Base-by-base conservation (phyloP, 2,888 invertebrate species). In the Ecdyonurus torrentis region DNA sequence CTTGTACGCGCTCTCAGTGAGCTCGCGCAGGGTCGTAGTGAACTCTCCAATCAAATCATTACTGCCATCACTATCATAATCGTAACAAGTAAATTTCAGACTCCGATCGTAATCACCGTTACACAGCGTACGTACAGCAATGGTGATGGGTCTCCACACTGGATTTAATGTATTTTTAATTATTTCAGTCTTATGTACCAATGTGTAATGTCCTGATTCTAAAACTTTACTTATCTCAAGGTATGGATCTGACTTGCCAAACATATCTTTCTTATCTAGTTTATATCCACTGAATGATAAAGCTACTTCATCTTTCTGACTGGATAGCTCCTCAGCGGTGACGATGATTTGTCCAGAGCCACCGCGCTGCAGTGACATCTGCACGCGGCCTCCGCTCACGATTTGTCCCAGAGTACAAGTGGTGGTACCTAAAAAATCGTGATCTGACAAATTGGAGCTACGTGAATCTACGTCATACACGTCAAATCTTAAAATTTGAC, bases 111-210 rank as follows among this genome's bases (percentile, higher is more conserved):
- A 73, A 68, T 80, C 79, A 22, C 76, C 77, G 68, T 76, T 77
- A 67, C 78, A 79, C 59, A 81, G 69, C 1, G 70, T 68, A 37
- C 75, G 70, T 1, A 75, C 71, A 24, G 74, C 71, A 23, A 79
- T 68, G 15, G 70, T 71, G 65, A 81, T 76, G 50, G 74, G 73
- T 64, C 72, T 71, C 80, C 80, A 82, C n/a, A 72, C 72, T 18
- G 81, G 81, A 68, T 78, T 76, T 55, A 77, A 68, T 1, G 76
- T 79, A 63, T 75, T 76, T 66, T 75, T 77, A 25, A 77, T 73
- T 1, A 68, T 69, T 70, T 82, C 81, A 52, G 79, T 80, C 70
- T 79, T 77, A 69, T 80, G 78, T 2, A 79, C 79, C 15, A 78
- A 71, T 63, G 76, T 74, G 64, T 72, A 77, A 53, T 70, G 71